A percentile compares a stretch with the other conserved stretches of the same genome.
phyloP scores from a whole-genome alignment of 2,888 invertebrate species.

The Brenthis hecate region DNA sequence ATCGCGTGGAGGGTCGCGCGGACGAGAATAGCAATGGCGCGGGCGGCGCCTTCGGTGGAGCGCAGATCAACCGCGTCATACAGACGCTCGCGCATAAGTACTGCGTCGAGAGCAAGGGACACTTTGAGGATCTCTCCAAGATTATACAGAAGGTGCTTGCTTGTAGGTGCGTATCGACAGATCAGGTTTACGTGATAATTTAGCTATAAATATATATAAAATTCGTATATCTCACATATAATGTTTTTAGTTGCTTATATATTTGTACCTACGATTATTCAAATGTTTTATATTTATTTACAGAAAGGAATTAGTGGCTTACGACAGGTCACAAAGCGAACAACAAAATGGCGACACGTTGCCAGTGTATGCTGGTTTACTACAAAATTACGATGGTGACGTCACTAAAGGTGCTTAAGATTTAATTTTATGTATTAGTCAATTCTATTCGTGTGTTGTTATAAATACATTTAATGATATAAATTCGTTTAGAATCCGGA shows the following conservation, averaged over 20 bases:
- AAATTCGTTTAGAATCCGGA: conserved; percentile 62
- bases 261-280: no score
- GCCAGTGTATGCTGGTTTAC: conserved; percentile 72
- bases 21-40: conserved; percentile 77
- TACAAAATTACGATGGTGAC: conserved; percentile 75
- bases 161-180: conserved; percentile 80
- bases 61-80: conserved; percentile 94
- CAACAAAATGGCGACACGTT: conserved; percentile 72
- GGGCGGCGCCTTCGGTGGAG: conserved; percentile 80
- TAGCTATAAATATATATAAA: no score
- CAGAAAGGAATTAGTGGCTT: conserved; percentile 92
- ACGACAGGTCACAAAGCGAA: conserved; percentile 92
- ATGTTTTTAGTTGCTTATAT: no score
- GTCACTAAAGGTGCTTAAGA: conserved; percentile 62
- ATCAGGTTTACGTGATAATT: no score
- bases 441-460: not conserved
- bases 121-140: conserved; percentile 96
- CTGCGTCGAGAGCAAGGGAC: conserved; percentile 95
- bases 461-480: not conserved
- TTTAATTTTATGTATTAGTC: not conserved
- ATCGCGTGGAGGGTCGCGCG: conserved; percentile 86
- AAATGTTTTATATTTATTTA: conserved; percentile 30
- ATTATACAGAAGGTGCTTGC: conserved; percentile 95
- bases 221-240: no score
- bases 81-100: conserved; percentile 97